These are phyloP conservation scores for Tetragnatha montana DNA, from an alignment of 2,888 invertebrate genomes.

Conservation along the genomic window DNA sequence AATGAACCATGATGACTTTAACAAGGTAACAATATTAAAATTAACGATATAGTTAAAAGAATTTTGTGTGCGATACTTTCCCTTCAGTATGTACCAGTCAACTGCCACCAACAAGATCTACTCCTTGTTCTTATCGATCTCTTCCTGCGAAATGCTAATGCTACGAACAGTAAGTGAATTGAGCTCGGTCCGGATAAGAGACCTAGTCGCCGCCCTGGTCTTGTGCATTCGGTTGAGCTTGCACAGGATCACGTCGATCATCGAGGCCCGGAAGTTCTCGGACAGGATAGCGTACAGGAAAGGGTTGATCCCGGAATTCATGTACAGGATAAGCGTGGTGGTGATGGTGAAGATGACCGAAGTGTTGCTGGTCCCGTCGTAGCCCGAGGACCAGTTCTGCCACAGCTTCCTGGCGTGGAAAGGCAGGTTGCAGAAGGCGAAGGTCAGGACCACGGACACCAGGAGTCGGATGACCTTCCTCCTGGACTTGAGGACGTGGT, in stretches of 20 bases:
- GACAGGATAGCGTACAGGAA: slow-evolving; percentile 91
- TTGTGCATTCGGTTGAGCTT: slow-evolving; percentile 58
- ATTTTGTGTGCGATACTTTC: too few relatives aligned
- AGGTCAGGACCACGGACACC: slow-evolving; percentile 90
- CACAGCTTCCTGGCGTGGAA: slow-evolving; percentile 92
- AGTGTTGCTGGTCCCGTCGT: slow-evolving; percentile 84
- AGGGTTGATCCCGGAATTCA: slow-evolving; percentile 93
- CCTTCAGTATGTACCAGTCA: too few relatives aligned
- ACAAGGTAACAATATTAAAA: slow-evolving; percentile 8
- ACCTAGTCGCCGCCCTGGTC: slow-evolving; percentile 59
- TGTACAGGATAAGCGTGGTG: slow-evolving; percentile 90
- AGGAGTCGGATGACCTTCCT: slow-evolving; percentile 92
- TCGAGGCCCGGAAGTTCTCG: slow-evolving; percentile 88
- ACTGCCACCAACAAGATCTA: not conserved
- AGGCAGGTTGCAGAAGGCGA: slow-evolving; percentile 91
- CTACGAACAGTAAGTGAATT: slow-evolving; percentile 68
- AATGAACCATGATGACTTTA: not conserved
- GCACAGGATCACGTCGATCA: slow-evolving; percentile 84
- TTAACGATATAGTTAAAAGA: not conserved
- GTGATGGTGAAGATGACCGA: slow-evolving; percentile 88
- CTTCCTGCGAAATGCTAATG: slow-evolving; percentile 68
- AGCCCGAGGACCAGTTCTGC: slow-evolving; percentile 86
- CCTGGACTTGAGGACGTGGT: slow-evolving; percentile 81
- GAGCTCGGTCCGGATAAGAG: slow-evolving; percentile 63
- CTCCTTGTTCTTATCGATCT: slow-evolving; percentile 33